A percentile compares a stretch with the other conserved stretches of the same genome.
Evolutionary conservation across 2,113 vertebrate genomes (phyloP).

Genomic region (Anolis carolinensis): DNA sequence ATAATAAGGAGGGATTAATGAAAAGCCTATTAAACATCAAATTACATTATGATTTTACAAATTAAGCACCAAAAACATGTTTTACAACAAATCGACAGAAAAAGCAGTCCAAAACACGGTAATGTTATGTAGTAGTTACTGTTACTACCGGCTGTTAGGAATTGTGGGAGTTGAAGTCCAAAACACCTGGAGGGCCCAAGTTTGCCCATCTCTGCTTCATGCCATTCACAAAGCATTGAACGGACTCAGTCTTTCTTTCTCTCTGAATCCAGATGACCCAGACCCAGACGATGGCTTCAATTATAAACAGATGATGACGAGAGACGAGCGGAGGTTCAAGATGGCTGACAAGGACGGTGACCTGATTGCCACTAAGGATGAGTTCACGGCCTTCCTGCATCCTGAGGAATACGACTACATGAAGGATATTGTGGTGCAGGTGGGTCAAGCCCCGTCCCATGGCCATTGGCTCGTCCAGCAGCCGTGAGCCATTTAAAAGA

Average conservation of each 20-base stretch:
- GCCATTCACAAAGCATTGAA: fast-evolving
- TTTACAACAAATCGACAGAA: too few species aligned
- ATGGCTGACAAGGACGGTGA: conserved; percentile 86
- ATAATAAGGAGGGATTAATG: too few species aligned
- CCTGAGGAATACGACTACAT: conserved; percentile 93
- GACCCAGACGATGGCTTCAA: conserved; percentile 88
- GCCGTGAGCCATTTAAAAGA: not conserved
- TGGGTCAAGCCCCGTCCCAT: conserved; percentile 43
- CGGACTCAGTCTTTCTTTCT: conserved; percentile 22
- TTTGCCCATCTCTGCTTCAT: too few species aligned
- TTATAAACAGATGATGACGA: conserved; percentile 90
- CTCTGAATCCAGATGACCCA: conserved; percentile 79
- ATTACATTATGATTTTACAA: too few species aligned
- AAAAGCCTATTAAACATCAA: too few species aligned
- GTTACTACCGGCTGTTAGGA: too few species aligned
- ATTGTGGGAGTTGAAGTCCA: too few species aligned
- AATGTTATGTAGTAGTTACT: too few species aligned
- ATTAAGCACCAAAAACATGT: too few species aligned
- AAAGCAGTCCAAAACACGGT: too few species aligned
- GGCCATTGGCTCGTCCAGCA: not conserved
- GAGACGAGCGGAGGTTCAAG: conserved; percentile 90
- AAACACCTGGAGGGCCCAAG: too few species aligned
- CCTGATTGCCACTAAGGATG: conserved; percentile 83
- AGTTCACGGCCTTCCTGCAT: conserved; percentile 92
- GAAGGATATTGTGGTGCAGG: conserved; percentile 92